These are phyloP conservation scores for Tuberolachnus salignus DNA, from an alignment of 2,888 invertebrate genomes.

Conservation along the genomic window DNA sequence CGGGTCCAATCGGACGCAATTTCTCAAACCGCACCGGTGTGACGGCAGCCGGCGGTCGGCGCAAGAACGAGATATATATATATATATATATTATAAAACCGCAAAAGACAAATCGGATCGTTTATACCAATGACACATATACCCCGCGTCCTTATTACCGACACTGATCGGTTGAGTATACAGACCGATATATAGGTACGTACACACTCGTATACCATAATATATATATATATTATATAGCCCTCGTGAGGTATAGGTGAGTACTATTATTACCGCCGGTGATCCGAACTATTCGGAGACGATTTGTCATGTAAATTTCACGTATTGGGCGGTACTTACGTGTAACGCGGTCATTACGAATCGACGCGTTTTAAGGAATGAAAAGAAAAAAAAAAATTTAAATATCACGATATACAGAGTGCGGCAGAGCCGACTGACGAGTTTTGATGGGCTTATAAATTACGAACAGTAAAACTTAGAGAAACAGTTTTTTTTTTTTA, in stretches of 20 bases:
- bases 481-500: too few species aligned
- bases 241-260: neutral
- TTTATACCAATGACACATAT: constrained; percentile 46
- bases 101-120: constrained; percentile 52
- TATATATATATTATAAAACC: constrained; percentile 28
- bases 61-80: constrained; percentile 2
- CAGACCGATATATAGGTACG: constrained; percentile 10
- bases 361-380: neutral
- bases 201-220: neutral
- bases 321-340: too few species aligned
- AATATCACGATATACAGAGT: neutral
- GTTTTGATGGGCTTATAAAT: too few species aligned
- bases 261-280: neutral
- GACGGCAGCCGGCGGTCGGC: neutral
- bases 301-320: constrained; percentile 12
- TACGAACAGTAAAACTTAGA: too few species aligned
- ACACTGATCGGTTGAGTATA: constrained; percentile 45
- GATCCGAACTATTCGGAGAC: constrained; percentile 22
- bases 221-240: neutral
- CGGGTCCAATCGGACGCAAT: constrained; percentile 48
- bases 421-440: too few species aligned
- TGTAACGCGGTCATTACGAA: neutral
- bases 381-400: neutral
- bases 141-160: constrained; percentile 27
- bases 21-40: constrained; percentile 30